A percentile compares a stretch with the other conserved stretches of the same genome.
phyloP scores from a whole-genome alignment of 2,797 vertebrate species.

The Harpagifer antarcticus region DNA sequence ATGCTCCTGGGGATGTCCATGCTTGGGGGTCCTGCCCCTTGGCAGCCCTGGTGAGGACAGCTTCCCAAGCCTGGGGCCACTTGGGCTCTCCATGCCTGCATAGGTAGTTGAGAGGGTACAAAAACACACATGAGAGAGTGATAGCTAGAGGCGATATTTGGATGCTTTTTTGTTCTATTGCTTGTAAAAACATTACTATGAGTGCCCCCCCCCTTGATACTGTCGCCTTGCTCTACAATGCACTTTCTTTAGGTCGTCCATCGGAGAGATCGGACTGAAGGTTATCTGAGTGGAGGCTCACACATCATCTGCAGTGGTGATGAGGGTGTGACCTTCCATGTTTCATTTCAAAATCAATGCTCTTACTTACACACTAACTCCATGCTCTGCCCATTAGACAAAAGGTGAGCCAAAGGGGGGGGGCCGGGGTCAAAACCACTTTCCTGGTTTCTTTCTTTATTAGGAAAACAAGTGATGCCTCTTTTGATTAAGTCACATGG shows the following conservation, averaged over 20 bases:
- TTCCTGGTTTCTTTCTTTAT: conserved; percentile 19
- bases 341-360: conserved; percentile 83
- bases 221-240: conserved; percentile 39
- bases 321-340: conserved; percentile 78
- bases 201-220: conserved; percentile 38
- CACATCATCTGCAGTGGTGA: conserved; percentile 72
- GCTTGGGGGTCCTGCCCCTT: conserved; percentile 81
- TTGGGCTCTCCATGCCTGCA: conserved; percentile 86
- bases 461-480: conserved; percentile 19
- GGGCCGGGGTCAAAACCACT: background rate
- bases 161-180: conserved; percentile 32
- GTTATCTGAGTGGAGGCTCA: conserved; percentile 63
- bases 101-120: conserved; percentile 38
- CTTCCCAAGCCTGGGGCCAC: conserved; percentile 82
- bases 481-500: conserved; percentile 6
- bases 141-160: conserved; percentile 23
- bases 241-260: conserved; percentile 38
- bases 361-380: conserved; percentile 74
- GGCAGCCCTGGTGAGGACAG: conserved; percentile 79
- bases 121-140: conserved; percentile 57
- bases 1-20: conserved; percentile 79
- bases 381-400: conserved; percentile 77
- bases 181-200: conserved; percentile 64
- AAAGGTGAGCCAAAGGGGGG: conserved; percentile 63
- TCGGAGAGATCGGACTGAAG: conserved; percentile 53